phyloP scores from a whole-genome alignment of 2,888 invertebrate genomes.

The Drosophila nr. perissopoda region DNA sequence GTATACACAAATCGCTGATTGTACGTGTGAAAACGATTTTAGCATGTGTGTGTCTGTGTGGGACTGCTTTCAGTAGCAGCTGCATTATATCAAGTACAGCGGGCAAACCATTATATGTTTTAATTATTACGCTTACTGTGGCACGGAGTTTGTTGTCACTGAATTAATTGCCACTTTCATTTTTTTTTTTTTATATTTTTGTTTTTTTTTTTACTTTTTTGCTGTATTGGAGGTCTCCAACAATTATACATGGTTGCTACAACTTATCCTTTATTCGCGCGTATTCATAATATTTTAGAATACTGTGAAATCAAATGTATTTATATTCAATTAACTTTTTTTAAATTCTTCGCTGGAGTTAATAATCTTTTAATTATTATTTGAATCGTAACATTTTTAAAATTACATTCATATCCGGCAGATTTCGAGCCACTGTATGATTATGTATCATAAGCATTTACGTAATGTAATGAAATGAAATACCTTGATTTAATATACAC shows the following conservation, averaged over 20 bases:
- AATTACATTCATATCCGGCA: background rate
- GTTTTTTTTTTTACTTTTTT: background rate
- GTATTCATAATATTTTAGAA: background rate
- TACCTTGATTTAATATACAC: slow-evolving; percentile 45
- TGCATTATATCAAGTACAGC: slow-evolving; percentile 45
- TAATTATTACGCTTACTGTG: slow-evolving; percentile 55
- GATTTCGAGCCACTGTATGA: slow-evolving; percentile 33
- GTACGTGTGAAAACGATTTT: slow-evolving; percentile 33
- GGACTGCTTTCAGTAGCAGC: slow-evolving; percentile 9
- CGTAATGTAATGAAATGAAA: slow-evolving; percentile 57
- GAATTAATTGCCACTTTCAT: background rate
- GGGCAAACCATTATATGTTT: slow-evolving; percentile 50
- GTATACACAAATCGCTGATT: slow-evolving; percentile 55
- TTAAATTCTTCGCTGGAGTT: background rate
- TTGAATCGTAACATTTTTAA: background rate
- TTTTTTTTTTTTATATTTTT: background rate
- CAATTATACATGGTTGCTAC: too few species aligned
- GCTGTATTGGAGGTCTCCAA: too few species aligned
- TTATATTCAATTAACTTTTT: background rate
- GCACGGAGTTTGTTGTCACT: background rate
- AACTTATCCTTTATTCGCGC: background rate
- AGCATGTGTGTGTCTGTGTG: background rate
- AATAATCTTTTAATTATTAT: background rate
- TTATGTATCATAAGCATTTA: slow-evolving; percentile 36
- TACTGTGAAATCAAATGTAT: background rate